Percentiles rank a stretch among this genome's conserved stretches.
These are phyloP conservation scores for Anthrax anthrax DNA, from an alignment of 2,888 invertebrate species.

Conservation along the genomic window DNA sequence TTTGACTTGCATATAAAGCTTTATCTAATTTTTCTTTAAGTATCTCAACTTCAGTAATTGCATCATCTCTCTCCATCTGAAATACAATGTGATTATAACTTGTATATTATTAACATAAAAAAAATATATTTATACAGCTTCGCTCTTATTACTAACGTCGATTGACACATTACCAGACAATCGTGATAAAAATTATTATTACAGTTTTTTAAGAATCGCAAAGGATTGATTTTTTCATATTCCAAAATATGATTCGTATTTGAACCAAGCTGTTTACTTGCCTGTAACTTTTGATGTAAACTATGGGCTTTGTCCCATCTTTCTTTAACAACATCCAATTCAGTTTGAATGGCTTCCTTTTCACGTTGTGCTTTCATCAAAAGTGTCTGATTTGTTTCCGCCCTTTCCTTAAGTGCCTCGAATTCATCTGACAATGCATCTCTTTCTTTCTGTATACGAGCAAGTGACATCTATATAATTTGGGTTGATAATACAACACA, in stretches of 20 bases:
- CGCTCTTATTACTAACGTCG: too few species aligned
- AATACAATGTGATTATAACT: neutral
- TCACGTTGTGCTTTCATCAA: conserved; percentile 72
- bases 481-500: conserved; percentile 13
- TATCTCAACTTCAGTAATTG: conserved; percentile 69
- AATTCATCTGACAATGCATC: conserved; percentile 70
- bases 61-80: conserved; percentile 74
- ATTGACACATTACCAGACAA: too few species aligned
- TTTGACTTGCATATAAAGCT: conserved; percentile 64
- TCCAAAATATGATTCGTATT: too few species aligned
- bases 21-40: conserved; percentile 84
- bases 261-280: conserved; percentile 18
- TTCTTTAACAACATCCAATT: conserved; percentile 74
- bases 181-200: too few species aligned
- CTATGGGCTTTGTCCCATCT: conserved; percentile 77
- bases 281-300: conserved; percentile 70
- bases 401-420: conserved; percentile 65
- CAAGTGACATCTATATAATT: conserved; percentile 50
- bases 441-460: conserved; percentile 77
- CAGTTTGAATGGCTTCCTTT: conserved; percentile 68
- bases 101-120: too few species aligned
- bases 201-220: too few species aligned
- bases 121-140: too few species aligned
- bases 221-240: too few species aligned
- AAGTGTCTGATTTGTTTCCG: conserved; percentile 68